Conservation (phyloP, 2,888 invertebrate genomes). For the Leucophenga montana region DNA sequence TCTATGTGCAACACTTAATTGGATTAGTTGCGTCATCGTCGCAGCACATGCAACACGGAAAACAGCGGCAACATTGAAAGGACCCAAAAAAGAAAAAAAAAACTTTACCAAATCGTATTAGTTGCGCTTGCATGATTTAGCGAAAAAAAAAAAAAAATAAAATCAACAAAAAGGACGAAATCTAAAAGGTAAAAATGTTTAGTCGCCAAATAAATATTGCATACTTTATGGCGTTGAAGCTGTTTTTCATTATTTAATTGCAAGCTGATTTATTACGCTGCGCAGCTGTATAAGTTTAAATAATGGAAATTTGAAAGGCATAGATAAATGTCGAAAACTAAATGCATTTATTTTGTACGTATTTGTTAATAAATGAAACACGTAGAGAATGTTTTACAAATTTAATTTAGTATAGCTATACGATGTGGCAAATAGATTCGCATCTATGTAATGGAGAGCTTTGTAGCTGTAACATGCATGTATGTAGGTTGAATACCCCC, state of each 20-base stretch:
- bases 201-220: slow-evolving; percentile 12
- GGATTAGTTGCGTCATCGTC: slow-evolving; percentile 30
- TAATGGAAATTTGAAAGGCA: no score
- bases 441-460: no score
- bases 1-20: slow-evolving; percentile 24
- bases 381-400: no score
- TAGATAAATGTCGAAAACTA: background rate
- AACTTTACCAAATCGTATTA: slow-evolving; percentile 12
- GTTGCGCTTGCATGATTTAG: slow-evolving; percentile 23
- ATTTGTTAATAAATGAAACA: background rate
- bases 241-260: slow-evolving; percentile 1
- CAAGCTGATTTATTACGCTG: background rate
- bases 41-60: slow-evolving; percentile 10
- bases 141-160: no score
- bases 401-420: no score
- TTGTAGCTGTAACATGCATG: no score
- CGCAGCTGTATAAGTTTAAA: background rate
- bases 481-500: no score
- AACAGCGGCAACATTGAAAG: background rate
- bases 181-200: no score
- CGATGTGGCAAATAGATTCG: no score
- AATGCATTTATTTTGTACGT: background rate
- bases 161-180: no score
- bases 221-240: slow-evolving; percentile 1
- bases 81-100: background rate